Base-by-base conservation (phyloP, 2,888 invertebrate species). In the Gasteruption jaculator region DNA sequence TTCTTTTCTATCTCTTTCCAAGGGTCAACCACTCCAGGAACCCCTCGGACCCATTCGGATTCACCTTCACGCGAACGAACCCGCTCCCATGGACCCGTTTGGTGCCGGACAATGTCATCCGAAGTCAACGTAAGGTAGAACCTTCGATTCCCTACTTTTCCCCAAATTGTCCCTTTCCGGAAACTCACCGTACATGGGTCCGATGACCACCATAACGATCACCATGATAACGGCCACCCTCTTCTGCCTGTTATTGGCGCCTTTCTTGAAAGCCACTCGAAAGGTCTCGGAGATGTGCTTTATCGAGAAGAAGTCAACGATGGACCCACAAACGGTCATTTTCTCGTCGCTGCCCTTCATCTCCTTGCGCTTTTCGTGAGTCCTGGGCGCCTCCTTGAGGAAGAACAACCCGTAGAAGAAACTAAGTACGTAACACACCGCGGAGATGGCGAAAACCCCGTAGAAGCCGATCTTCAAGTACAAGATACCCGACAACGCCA, bases 401-500 rank as follows among this genome's bases (percentile, higher is more conserved):
- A 82, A 78, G 51, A 81, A 79, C 53, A 81, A 75, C 1, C 87
- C 88, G 56, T 89, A 89, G 42, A 82, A 71, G 58, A 90, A 82
- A 45, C 85, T 83, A 47, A 88, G 65, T 20, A 87, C 69, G 63
- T 89, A 89, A 53, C 89, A 74, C 3, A 78, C 75, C 0, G 86
- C 84, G 53, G 88, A 86, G 45, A 87, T 79, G 4, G 84, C 79
- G 63, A 89, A 90, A 10, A 89, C 85, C 30, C 90, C 89, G 59
- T 89, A 89, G 60, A 89, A 83, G 1, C 88, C 87, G 43, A 88
- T 83, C 69, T 85, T 77, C 36, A 79, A 76, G 58, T 84, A 81
- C 11, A 92, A 73, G 38, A 91, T 80, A 1, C 92, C 93, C 61
- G 91, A 91, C 3, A 90, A 74, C 4, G 91, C 89, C 60, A 90